Evolutionary conservation across 2,113 vertebrate genomes (phyloP).

Genomic region (Alligator mississippiensis): DNA sequence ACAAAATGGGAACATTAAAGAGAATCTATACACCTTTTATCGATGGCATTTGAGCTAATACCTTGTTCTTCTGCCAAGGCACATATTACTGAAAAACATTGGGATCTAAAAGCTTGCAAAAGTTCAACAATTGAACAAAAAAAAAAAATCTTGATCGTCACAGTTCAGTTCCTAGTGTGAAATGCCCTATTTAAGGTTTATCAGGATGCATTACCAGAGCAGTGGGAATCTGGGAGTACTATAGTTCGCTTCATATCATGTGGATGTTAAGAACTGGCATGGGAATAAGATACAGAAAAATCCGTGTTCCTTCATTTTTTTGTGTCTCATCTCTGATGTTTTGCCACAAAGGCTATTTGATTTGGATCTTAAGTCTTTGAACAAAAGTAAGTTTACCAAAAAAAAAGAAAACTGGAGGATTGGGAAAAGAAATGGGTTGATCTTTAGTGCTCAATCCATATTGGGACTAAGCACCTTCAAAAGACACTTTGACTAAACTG

Average conservation of each 20-base stretch:
- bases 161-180: neutral
- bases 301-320: neutral
- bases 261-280: neutral
- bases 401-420: neutral
- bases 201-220: neutral
- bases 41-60: neutral
- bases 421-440: neutral
- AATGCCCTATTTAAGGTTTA: neutral
- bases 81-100: neutral
- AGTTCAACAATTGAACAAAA: neutral
- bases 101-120: neutral
- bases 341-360: neutral
- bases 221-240: neutral
- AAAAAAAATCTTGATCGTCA: neutral
- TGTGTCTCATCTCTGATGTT: neutral
- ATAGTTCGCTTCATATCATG: accelerated
- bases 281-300: neutral
- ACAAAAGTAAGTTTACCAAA: neutral
- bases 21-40: neutral
- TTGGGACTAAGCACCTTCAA: neutral
- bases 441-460: neutral
- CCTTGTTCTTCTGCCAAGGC: neutral
- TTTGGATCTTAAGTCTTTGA: neutral
- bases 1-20: neutral
- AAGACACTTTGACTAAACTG: neutral